These are phyloP conservation scores for Sandelia bainsii DNA, from an alignment of 2,797 vertebrate genomes.

Conservation along the genomic window DNA sequence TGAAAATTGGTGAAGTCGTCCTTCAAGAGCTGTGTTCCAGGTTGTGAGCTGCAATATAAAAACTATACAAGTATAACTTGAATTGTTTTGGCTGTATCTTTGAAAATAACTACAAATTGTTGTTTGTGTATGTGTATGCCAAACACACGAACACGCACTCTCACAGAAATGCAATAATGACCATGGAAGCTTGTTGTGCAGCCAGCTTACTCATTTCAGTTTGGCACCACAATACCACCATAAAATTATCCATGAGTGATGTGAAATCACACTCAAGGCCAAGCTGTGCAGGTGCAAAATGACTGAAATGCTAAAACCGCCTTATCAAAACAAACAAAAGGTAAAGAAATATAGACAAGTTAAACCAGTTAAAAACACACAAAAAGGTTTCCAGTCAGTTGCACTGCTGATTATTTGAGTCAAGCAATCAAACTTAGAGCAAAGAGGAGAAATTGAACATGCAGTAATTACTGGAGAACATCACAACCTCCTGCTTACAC, in stretches of 20 bases:
- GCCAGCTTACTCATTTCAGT: constrained; percentile 33
- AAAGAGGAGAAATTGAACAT: constrained; percentile 55
- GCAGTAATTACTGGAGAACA: constrained; percentile 67
- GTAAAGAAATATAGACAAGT: neutral
- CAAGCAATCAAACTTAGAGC: constrained; percentile 56
- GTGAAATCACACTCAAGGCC: constrained; percentile 24
- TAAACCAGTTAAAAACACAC: neutral
- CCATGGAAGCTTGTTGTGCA: constrained; percentile 18
- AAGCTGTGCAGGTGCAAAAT: constrained; percentile 32
- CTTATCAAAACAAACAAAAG: constrained; percentile 11
- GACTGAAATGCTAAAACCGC: neutral
- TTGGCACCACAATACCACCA: constrained; percentile 35
- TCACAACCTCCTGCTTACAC: constrained; percentile 57
- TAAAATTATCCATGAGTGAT: constrained; percentile 37
- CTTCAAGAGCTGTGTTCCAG: neutral
- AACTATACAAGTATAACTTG: neutral
- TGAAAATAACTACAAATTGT: neutral
- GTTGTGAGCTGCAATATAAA: neutral
- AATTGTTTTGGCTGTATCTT: neutral
- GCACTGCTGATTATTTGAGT: constrained; percentile 35
- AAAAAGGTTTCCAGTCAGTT: constrained; percentile 22
- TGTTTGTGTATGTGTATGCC: neutral
- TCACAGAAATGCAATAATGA: constrained; percentile 20
- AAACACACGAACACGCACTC: constrained; percentile 14
- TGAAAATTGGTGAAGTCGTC: too few relatives aligned